These are phyloP conservation scores for Picathartes gymnocephalus DNA, from an alignment of 2,113 vertebrate genomes.

Conservation along the genomic window DNA sequence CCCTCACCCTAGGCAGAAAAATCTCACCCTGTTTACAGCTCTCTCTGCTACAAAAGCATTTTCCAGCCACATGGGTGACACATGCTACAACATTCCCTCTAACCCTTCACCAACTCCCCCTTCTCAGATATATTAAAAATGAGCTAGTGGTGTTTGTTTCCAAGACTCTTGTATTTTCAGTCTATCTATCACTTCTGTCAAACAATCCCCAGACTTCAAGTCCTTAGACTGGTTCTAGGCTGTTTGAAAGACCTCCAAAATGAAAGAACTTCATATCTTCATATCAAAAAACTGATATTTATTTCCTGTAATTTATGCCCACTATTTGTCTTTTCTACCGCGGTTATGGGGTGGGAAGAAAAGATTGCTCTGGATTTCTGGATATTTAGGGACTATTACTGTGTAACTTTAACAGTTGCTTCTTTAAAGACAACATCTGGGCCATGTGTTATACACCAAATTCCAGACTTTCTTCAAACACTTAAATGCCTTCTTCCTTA, in stretches of 20 bases:
- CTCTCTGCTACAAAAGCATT: background rate
- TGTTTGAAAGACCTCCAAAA: background rate
- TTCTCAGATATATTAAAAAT: background rate
- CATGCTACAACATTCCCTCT: background rate
- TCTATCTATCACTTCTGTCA: background rate
- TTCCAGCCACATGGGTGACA: background rate
- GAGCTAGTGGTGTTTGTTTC: background rate
- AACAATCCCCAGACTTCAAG: background rate
- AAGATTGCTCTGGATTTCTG: background rate
- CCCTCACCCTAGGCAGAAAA: background rate
- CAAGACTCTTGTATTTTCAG: background rate
- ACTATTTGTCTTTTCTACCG: background rate
- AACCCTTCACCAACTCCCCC: background rate
- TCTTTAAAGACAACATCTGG: background rate
- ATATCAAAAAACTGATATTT: background rate
- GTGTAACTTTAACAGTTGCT: background rate
- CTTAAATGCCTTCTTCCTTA: background rate
- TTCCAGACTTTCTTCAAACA: background rate
- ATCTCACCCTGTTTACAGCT: background rate
- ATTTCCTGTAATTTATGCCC: background rate
- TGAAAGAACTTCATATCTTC: background rate
- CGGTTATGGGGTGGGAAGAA: background rate
- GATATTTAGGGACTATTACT: background rate
- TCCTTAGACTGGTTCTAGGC: background rate
- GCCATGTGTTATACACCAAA: background rate